Evolutionary conservation across 92 coral and sea anemone species (phyloP).

Genomic region (Phenganax stokvisi): DNA sequence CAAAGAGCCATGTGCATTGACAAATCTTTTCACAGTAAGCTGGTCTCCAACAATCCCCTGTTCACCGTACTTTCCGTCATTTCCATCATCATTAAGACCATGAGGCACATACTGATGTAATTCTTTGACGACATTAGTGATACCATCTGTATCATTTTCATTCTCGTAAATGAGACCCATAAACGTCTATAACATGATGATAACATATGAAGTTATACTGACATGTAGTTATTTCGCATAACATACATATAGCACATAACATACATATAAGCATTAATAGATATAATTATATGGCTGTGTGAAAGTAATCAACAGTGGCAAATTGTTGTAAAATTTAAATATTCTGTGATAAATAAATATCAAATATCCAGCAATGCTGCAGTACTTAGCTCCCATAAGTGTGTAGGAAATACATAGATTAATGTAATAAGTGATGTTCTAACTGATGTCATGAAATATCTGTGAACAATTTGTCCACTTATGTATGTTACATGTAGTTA

Average conservation of each 20-base stretch:
- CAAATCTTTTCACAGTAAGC: conserved; percentile 54
- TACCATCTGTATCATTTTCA: conserved; percentile 66
- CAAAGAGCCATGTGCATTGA: conserved; percentile 51
- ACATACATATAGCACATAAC: not conserved
- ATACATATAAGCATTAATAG: too few species aligned
- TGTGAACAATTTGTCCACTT: too few species aligned
- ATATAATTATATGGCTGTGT: too few species aligned
- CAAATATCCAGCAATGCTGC: too few species aligned
- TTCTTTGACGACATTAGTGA: conserved; percentile 43
- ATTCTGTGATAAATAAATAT: too few species aligned
- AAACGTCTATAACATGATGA: conserved; percentile 42
- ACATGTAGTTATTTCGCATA: not conserved
- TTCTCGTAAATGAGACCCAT: conserved; percentile 60
- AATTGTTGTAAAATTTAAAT: too few species aligned
- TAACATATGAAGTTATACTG: not conserved
- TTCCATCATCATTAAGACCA: conserved; percentile 49
- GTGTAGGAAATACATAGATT: not conserved
- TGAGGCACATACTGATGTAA: conserved; percentile 55
- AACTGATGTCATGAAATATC: too few species aligned
- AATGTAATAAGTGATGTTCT: not conserved
- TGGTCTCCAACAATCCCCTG: conserved; percentile 62
- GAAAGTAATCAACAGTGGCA: too few species aligned
- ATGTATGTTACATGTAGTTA: too few species aligned
- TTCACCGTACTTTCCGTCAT: conserved; percentile 37
- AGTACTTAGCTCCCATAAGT: too few species aligned